Evolutionary conservation across 2,797 vertebrate species (phyloP).

Genomic region (Pteropus rufus): DNA sequence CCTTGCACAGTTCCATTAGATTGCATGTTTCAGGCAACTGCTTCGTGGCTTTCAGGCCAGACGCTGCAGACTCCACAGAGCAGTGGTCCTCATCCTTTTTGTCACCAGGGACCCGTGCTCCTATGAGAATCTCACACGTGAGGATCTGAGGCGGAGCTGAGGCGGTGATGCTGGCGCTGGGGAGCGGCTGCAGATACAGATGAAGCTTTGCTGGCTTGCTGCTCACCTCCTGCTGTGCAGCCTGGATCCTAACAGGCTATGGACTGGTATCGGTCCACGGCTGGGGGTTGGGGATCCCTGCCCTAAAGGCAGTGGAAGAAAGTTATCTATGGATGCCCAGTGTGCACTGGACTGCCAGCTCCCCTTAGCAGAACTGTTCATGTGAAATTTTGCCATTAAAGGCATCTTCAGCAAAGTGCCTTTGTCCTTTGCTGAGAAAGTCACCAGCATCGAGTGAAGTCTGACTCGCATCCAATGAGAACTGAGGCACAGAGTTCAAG

Average conservation of each 20-base stretch:
- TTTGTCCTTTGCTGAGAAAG: conserved; percentile 84
- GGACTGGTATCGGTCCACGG: too few species aligned
- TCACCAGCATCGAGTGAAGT: conserved; percentile 86
- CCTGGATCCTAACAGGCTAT: too few species aligned
- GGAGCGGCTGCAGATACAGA: too few species aligned
- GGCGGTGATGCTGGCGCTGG: too few species aligned
- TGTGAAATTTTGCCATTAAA: conserved; percentile 76
- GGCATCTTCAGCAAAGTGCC: conserved; percentile 76
- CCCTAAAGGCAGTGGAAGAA: conserved; percentile 61
- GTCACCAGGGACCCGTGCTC: too few species aligned
- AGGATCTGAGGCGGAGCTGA: too few species aligned
- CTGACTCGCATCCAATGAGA: conserved; percentile 84
- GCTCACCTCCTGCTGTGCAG: too few species aligned
- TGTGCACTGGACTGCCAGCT: conserved; percentile 72
- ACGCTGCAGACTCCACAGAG: conserved; percentile 40
- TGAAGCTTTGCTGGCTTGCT: too few species aligned
- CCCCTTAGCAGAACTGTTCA: conserved; percentile 79
- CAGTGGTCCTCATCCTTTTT: too few species aligned
- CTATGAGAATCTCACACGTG: too few species aligned
- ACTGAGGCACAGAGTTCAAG: conserved; percentile 83
- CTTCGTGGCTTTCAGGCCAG: neutral
- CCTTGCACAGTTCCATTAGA: neutral
- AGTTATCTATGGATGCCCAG: conserved; percentile 77
- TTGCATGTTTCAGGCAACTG: neutral
- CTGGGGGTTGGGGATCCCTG: too few species aligned